phyloP scores from a whole-genome alignment of 2,113 vertebrate genomes.

The Malurus melanocephalus region DNA sequence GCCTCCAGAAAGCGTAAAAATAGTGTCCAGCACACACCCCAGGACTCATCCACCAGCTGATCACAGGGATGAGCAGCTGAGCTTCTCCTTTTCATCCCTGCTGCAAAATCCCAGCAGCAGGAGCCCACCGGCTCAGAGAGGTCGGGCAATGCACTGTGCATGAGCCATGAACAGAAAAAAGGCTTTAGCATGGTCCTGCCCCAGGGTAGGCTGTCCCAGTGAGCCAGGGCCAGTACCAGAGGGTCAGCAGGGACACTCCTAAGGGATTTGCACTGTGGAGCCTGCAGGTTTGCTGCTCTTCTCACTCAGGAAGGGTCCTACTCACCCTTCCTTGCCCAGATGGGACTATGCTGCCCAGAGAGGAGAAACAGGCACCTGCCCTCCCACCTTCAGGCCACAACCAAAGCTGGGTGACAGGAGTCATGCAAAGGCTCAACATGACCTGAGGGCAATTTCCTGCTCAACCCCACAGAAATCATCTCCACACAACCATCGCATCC shows the following conservation, averaged over 20 bases:
- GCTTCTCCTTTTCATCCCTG: background rate
- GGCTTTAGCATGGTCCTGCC: background rate
- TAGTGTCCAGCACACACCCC: background rate
- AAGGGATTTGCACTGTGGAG: background rate
- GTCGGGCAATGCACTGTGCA: background rate
- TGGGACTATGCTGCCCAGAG: background rate
- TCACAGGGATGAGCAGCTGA: background rate
- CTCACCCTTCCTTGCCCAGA: background rate
- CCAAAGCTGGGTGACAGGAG: background rate
- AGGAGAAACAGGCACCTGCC: background rate
- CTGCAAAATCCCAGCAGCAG: background rate
- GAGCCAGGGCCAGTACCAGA: accelerated
- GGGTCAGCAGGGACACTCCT: background rate
- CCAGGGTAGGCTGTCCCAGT: too few relatives aligned
- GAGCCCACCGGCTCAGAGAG: background rate
- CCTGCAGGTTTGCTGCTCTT: background rate
- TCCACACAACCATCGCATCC: background rate
- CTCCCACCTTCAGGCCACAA: background rate
- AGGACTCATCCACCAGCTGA: background rate
- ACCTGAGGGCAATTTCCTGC: background rate
- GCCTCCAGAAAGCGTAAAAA: background rate
- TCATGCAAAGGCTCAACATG: background rate
- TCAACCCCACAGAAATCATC: background rate
- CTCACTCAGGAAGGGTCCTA: background rate
- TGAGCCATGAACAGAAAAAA: background rate